Evolutionary conservation across 2,113 vertebrate species (phyloP).

Genomic region (Athene noctua): DNA sequence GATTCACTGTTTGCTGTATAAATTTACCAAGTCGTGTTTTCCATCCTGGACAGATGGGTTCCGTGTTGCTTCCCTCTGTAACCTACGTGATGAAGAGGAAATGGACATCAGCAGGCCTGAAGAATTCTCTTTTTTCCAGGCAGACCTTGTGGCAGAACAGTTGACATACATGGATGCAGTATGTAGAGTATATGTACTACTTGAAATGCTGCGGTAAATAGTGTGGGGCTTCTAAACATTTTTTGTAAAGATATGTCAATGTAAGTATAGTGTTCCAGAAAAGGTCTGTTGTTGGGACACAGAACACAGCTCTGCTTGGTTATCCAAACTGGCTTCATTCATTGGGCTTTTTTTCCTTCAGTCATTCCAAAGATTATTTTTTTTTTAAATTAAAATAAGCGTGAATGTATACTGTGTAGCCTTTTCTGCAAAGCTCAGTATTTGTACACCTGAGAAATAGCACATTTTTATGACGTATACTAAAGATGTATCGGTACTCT

Average conservation of each 20-base stretch:
- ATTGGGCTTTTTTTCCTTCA: no score
- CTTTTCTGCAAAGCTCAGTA: background rate
- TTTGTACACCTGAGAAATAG: background rate
- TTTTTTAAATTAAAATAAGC: background rate
- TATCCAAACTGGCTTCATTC: no score
- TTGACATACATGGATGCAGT: slow-evolving; percentile 97
- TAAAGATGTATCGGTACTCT: background rate
- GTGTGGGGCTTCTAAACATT: no score
- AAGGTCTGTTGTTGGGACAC: no score
- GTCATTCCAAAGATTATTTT: no score
- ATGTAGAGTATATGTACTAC: slow-evolving; percentile 9
- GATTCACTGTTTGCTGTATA: background rate
- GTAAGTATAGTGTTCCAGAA: no score
- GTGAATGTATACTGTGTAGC: background rate
- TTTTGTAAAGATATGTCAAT: no score
- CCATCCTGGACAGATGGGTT: slow-evolving; percentile 75
- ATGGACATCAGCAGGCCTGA: slow-evolving; percentile 76
- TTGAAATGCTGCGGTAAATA: no score
- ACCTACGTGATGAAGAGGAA: slow-evolving; percentile 82
- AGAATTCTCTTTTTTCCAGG: slow-evolving; percentile 85
- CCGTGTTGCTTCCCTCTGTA: slow-evolving; percentile 68
- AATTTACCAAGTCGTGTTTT: background rate
- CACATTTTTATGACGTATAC: background rate
- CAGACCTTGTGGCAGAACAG: slow-evolving; percentile 91
- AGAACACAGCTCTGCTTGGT: no score